phyloP scores from a whole-genome alignment of 2,888 invertebrate species.

The Linnaemya tessellans region DNA sequence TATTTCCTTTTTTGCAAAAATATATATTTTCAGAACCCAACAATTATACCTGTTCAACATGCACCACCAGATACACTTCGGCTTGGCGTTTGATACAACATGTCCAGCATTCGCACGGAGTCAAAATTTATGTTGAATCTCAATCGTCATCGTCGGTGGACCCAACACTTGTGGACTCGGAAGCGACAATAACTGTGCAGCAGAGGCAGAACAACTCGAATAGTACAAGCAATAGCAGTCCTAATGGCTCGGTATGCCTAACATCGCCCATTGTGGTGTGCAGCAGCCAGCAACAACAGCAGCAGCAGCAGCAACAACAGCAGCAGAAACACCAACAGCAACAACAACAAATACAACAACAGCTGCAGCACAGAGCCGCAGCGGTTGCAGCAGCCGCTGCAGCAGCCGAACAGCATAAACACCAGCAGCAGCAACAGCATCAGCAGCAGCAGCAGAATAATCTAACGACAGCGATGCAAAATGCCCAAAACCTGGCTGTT shows the following conservation, averaged over 20 bases:
- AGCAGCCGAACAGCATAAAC: constrained; percentile 84
- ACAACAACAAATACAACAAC: constrained; percentile 72
- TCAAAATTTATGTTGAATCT: constrained; percentile 94
- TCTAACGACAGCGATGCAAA: constrained; percentile 87
- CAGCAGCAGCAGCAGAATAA: constrained; percentile 84
- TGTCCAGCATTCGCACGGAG: constrained; percentile 96
- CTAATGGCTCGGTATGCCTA: constrained; percentile 73
- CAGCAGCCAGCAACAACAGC: constrained; percentile 71
- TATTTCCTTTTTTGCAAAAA: background rate
- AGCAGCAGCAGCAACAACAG: constrained; percentile 67
- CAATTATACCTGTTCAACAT: constrained; percentile 96
- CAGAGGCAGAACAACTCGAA: constrained; percentile 75
- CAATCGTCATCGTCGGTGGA: constrained; percentile 77
- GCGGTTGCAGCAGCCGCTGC: constrained; percentile 83
- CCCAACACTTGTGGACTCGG: constrained; percentile 68
- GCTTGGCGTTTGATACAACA: constrained; percentile 98
- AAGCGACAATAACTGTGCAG: constrained; percentile 69
- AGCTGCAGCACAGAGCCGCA: constrained; percentile 78
- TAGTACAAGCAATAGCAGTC: constrained; percentile 67
- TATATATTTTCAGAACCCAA: constrained; percentile 90
- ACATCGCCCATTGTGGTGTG: constrained; percentile 73
- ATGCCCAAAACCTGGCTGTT: constrained; percentile 84
- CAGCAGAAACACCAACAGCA: constrained; percentile 74
- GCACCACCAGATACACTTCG: constrained; percentile 95
- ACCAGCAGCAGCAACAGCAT: constrained; percentile 85